Conservation (phyloP, 2,797 vertebrate genomes). For the Capromys pilorides region DNA sequence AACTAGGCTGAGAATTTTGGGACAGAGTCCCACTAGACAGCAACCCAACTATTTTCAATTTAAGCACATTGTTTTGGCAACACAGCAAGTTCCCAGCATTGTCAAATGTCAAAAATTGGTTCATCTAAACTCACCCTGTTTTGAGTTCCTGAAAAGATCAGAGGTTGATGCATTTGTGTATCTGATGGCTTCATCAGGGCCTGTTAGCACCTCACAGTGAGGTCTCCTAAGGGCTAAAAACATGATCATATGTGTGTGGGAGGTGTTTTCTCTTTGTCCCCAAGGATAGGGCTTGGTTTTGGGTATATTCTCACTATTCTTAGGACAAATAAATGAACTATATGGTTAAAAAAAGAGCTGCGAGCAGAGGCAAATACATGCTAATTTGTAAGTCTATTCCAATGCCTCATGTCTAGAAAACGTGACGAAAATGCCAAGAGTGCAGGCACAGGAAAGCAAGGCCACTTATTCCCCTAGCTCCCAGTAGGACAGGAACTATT, state of each 20-base stretch:
- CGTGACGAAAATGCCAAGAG: neutral
- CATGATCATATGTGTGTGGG: neutral
- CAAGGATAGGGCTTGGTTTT: slow-evolving; percentile 7
- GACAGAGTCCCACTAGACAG: neutral
- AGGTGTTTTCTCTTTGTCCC: slow-evolving; percentile 19
- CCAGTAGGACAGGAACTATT: neutral
- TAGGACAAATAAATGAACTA: slow-evolving; percentile 55
- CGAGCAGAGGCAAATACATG: slow-evolving; percentile 17
- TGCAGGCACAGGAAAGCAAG: neutral
- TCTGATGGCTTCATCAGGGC: neutral
- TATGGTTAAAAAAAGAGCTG: slow-evolving; percentile 22
- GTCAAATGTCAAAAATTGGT: neutral
- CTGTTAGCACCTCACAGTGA: slow-evolving; percentile 3
- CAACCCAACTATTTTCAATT: neutral
- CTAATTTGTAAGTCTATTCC: slow-evolving; percentile 20
- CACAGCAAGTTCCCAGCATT: neutral
- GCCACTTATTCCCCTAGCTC: neutral
- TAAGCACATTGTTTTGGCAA: neutral
- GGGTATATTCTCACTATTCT: neutral
- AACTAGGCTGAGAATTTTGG: neutral
- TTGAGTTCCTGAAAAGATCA: slow-evolving; percentile 8
- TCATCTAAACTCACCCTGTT: neutral
- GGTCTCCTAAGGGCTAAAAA: slow-evolving; percentile 8
- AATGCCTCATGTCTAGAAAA: neutral
- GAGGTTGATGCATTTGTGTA: slow-evolving; percentile 29